Evolutionary conservation across 2,113 vertebrate species (phyloP).

Genomic region (Grantiella picta): DNA sequence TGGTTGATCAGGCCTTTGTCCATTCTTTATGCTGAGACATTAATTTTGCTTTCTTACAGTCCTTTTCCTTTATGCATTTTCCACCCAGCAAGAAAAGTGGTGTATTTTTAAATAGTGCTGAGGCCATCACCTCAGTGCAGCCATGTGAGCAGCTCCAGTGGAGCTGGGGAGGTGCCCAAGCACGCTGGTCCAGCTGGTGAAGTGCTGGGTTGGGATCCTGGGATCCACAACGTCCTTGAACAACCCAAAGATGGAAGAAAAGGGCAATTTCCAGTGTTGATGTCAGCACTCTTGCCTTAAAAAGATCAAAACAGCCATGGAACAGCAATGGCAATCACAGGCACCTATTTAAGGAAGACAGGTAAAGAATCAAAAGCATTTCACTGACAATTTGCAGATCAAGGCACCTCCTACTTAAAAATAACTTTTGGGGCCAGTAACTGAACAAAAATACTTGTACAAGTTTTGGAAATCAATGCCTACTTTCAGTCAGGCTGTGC

Average conservation of each 20-base stretch:
- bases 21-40: background rate
- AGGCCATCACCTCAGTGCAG: background rate
- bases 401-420: background rate
- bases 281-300: background rate
- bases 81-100: background rate
- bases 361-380: conserved; percentile 11
- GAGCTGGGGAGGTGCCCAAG: background rate
- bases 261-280: background rate
- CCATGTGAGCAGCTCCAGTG: background rate
- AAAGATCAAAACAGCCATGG: background rate
- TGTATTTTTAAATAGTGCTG: background rate
- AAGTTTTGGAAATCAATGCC: background rate
- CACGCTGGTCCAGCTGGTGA: background rate
- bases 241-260: background rate
- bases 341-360: background rate
- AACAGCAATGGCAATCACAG: background rate
- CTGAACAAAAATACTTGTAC: background rate
- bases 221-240: background rate
- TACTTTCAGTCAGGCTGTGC: background rate
- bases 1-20: background rate
- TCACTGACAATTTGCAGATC: background rate
- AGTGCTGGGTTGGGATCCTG: background rate
- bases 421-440: background rate
- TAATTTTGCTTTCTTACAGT: background rate
- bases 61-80: background rate